Evolutionary conservation across 2,888 invertebrate species (phyloP).

Genomic region (Clistopyga incitator): DNA sequence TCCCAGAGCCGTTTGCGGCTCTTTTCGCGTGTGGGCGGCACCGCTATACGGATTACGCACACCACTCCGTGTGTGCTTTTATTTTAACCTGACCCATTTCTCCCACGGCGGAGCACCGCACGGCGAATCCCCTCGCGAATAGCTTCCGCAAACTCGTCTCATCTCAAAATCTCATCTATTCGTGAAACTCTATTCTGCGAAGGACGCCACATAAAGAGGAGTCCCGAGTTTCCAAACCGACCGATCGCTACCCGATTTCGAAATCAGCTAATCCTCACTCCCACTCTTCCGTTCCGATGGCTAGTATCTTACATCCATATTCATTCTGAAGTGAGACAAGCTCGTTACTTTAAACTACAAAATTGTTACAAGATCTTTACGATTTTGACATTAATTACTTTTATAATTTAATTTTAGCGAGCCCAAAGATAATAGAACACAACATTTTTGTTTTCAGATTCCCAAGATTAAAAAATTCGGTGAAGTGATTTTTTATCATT

Average conservation of each 20-base stretch:
- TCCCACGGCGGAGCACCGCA: conserved; percentile 48
- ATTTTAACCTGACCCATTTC: conserved; percentile 78
- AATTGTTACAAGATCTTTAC: not conserved
- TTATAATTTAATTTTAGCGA: no score
- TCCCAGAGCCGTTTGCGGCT: conserved; percentile 51
- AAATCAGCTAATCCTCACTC: not conserved
- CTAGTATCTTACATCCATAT: not conserved
- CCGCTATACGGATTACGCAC: conserved; percentile 64
- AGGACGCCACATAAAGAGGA: not conserved
- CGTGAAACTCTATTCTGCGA: not conserved
- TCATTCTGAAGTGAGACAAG: not conserved
- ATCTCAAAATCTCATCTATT: conserved; percentile 30
- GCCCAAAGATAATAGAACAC: no score
- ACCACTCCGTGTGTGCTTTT: conserved; percentile 70
- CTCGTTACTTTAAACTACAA: not conserved
- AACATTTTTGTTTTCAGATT: no score
- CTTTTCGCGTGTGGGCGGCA: conserved; percentile 72
- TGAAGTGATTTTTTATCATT: not conserved
- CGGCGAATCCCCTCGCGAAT: conserved; percentile 62
- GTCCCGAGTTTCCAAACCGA: not conserved
- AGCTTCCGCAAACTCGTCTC: conserved; percentile 67
- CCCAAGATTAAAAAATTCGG: no score
- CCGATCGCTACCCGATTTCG: not conserved
- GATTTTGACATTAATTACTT: not conserved
- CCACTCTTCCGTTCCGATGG: not conserved